Percentiles rank a stretch among this genome's conserved stretches.
Conservation (phyloP, 2,888 invertebrate genomes). For the Habroteleia sp. region DNA sequence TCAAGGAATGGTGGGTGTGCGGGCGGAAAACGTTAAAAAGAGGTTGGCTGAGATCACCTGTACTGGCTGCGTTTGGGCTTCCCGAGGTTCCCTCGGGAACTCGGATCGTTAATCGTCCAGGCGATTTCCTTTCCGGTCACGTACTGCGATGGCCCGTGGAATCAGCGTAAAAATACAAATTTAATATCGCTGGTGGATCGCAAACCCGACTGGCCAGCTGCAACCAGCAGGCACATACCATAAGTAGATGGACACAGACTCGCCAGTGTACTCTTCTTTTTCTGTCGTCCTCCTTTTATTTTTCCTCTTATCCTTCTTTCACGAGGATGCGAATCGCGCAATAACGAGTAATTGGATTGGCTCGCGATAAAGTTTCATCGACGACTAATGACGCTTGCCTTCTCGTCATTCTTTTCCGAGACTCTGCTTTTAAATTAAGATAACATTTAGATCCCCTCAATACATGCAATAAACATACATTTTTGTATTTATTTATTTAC, state of each 20-base stretch:
- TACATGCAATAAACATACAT: conserved; percentile 42
- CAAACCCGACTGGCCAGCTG: conserved; percentile 65
- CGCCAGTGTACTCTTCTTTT: conserved; percentile 54
- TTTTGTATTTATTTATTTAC: conserved; percentile 29
- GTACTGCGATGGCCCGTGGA: conserved; percentile 83
- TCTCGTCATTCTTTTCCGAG: conserved; percentile 48
- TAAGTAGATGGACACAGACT: conserved; percentile 63
- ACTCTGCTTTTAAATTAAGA: conserved; percentile 47
- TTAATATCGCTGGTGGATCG: conserved; percentile 81
- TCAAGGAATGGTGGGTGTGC: conserved; percentile 61
- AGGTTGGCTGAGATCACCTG: conserved; percentile 62
- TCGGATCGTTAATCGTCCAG: conserved; percentile 83
- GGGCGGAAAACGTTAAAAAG: conserved; percentile 40
- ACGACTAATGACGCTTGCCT: conserved; percentile 55
- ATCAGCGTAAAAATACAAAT: conserved; percentile 86
- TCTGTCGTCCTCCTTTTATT: conserved; percentile 51
- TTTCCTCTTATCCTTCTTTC: conserved; percentile 55
- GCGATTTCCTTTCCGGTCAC: conserved; percentile 83
- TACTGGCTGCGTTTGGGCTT: conserved; percentile 64
- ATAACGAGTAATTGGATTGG: conserved; percentile 62
- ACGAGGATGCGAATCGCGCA: conserved; percentile 62
- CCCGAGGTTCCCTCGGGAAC: conserved; percentile 73
- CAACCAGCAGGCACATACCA: conserved; percentile 64
- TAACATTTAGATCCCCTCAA: conserved; percentile 41
- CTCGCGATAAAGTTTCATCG: conserved; percentile 60